Conservation (phyloP, 1,140 invertebrate species). For the Colletes latitarsis region DNA sequence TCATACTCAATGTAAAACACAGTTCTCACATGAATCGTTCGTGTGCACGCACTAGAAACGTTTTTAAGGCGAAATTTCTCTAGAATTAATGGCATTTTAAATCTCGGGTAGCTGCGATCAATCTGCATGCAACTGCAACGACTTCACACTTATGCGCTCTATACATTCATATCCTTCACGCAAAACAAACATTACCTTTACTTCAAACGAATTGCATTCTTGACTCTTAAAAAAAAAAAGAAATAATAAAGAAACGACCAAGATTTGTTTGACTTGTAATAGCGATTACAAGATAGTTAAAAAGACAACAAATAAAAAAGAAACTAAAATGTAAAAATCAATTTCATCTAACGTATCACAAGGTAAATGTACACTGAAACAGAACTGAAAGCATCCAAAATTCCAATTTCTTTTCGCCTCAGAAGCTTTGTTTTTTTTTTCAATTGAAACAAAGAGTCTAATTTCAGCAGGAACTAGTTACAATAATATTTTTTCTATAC, state of each 20-base stretch:
- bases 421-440: not conserved
- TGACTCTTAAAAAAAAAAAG: not conserved
- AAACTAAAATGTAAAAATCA: not conserved
- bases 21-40: slow-evolving; percentile 68
- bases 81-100: slow-evolving; percentile 26
- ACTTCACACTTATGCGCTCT: slow-evolving; percentile 27
- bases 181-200: slow-evolving; percentile 16
- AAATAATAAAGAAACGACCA: not conserved
- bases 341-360: not conserved
- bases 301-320: not conserved
- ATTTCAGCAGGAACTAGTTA: not conserved
- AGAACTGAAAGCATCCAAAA: not conserved
- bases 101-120: slow-evolving; percentile 69
- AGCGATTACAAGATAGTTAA: not conserved
- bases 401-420: not conserved
- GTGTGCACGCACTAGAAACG: slow-evolving; percentile 62
- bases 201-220: slow-evolving; percentile 13
- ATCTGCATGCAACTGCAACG: slow-evolving; percentile 63
- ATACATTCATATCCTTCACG: slow-evolving; percentile 40
- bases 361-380: slow-evolving; percentile 5
- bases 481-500: not conserved
- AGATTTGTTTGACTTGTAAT: slow-evolving; percentile 11
- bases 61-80: slow-evolving; percentile 23
- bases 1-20: slow-evolving; percentile 71
- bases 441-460: not conserved